Evolutionary conservation across 2,113 vertebrate species (phyloP).

Genomic region (Xiphophorus maculatus): DNA sequence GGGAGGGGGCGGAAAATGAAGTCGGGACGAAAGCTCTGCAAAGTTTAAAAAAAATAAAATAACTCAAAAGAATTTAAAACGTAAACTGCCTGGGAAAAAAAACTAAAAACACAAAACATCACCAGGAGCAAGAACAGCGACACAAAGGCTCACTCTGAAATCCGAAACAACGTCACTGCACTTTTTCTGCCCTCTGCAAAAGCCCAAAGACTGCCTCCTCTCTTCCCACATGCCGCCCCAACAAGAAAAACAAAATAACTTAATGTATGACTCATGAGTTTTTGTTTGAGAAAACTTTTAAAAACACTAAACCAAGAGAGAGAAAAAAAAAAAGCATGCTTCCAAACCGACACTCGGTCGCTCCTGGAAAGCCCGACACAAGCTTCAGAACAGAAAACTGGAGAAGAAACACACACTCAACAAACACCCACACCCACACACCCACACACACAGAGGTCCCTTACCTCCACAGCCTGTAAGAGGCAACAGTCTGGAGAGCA

Average conservation of each 20-base stretch:
- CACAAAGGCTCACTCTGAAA: slow-evolving; percentile 31
- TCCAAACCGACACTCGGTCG: slow-evolving; percentile 26
- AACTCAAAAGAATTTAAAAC: neutral
- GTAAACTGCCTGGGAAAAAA: slow-evolving; percentile 11
- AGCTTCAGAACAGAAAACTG: slow-evolving; percentile 2
- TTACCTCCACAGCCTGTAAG: slow-evolving; percentile 90
- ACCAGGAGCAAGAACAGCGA: slow-evolving; percentile 14
- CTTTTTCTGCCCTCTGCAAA: slow-evolving; percentile 45
- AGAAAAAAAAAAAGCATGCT: neutral
- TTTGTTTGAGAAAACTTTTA: slow-evolving; percentile 69
- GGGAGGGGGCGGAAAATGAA: slow-evolving; percentile 35
- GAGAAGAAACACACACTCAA: slow-evolving; percentile 24
- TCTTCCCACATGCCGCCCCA: slow-evolving; percentile 49
- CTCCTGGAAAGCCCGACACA: slow-evolving; percentile 5
- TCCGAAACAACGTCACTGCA: slow-evolving; percentile 55
- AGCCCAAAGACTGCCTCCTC: slow-evolving; percentile 45
- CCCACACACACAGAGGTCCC: slow-evolving; percentile 51
- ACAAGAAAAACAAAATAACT: slow-evolving; percentile 62
- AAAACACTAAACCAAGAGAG: slow-evolving; percentile 15
- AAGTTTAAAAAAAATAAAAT: slow-evolving; percentile 24
- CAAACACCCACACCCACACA: slow-evolving; percentile 17
- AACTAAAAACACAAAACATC: slow-evolving; percentile 38
- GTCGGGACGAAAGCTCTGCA: slow-evolving; percentile 25
- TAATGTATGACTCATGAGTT: slow-evolving; percentile 57
- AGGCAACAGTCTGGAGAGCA: slow-evolving; percentile 92